Evolutionary conservation across 2,888 invertebrate genomes (phyloP), one percentile per base, ranked within the genome.

Genomic region (Papilio gigon): DNA sequence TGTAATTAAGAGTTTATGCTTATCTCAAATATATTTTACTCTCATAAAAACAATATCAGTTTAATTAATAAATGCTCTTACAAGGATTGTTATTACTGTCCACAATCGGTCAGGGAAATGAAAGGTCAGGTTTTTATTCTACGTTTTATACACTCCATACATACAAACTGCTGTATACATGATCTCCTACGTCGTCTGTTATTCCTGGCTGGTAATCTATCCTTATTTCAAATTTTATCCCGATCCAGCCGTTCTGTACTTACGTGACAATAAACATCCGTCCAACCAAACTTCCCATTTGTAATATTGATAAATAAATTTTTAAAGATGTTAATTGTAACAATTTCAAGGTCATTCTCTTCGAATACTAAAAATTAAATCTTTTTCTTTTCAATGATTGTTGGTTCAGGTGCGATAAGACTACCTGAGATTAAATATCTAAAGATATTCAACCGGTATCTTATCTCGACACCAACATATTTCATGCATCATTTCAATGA

Each of bases 351-450:
- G 50, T 14, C 50, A 27, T 25, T 50, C 1, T 27, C 6, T 50
- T 53, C 25, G 12, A 47, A 25, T 47, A 50, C 20, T 44, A 6
- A 6, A 5, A 22, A 14, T 27, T 6, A 50, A 50, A 50, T 50
- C 27, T 50, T 25, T 20, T 47, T 47, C 22, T 35, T n/a, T 37
- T 50, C 56, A 42, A 12, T 33, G 59, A 6, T 59, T 59, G n/a
- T 59, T 35, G 12, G 35, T 35, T 35, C 17, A 35, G 44, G 22
- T 44, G 33, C 47, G 14, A 47, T 61, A 60, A 65, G n/a, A 47
- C 27, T 11, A 42, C n/a, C n/a, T 22, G 25, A 40, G 60, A 68
- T 68, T 65, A 65, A 59, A 40, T 40, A 56, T 40, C 47, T 65
- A 22, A 33, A 50, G 65, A 40, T 22, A 59, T 68, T 27, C 14